phyloP scores from a whole-genome alignment of 1,140 invertebrate genomes.

The Drepana arcuata region DNA sequence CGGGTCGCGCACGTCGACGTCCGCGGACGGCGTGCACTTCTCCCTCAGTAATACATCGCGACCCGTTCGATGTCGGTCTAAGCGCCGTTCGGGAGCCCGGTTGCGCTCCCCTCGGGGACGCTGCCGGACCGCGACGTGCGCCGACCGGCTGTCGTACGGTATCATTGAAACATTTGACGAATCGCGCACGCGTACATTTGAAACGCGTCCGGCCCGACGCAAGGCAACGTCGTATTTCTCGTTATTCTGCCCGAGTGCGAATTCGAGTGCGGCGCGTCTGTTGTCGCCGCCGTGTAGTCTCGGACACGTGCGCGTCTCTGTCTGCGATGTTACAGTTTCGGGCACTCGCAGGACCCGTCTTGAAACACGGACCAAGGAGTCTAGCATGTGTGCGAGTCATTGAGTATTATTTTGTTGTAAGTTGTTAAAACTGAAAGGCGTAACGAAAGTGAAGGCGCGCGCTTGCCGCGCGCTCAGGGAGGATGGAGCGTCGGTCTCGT shows the following conservation, averaged over 20 bases:
- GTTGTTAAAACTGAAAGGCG: constrained; percentile 79
- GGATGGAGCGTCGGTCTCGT: constrained; percentile 51
- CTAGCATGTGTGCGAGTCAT: constrained; percentile 87
- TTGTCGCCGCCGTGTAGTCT: background rate
- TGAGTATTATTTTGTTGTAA: no score
- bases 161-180: no score
- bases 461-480: constrained; percentile 50
- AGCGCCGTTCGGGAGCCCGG: constrained; percentile 30
- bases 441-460: constrained; percentile 76
- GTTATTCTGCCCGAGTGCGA: background rate
- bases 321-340: constrained; percentile 73
- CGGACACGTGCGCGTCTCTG: constrained; percentile 40
- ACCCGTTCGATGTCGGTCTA: constrained; percentile 40
- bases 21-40: constrained; percentile 59
- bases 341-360: constrained; percentile 86
- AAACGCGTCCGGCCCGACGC: background rate
- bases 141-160: background rate
- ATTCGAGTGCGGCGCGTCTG: background rate
- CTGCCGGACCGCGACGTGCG: background rate
- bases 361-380: constrained; percentile 96
- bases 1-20: no score
- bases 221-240: background rate
- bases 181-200: background rate
- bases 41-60: constrained; percentile 50
- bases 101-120: background rate